A percentile compares a stretch with the other conserved stretches of the same genome.
phyloP scores from a whole-genome alignment of 2,888 invertebrate species.

The Furcula furcula region DNA sequence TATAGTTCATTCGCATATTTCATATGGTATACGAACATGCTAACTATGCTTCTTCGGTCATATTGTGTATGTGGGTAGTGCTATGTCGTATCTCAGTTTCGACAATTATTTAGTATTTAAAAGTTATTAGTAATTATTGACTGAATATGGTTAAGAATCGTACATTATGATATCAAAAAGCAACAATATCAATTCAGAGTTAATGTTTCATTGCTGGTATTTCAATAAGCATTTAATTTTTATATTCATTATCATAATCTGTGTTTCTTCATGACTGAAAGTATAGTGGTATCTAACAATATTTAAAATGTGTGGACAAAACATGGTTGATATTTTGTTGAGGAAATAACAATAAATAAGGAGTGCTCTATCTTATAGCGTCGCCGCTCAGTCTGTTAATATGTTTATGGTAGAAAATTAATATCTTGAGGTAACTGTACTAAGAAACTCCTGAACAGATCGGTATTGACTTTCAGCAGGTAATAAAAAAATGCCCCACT shows the following conservation, averaged over 20 bases:
- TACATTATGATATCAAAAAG: slow-evolving; percentile 37
- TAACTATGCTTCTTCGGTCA: slow-evolving; percentile 20
- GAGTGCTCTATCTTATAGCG: too few species aligned
- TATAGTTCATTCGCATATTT: slow-evolving; percentile 19
- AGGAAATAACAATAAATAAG: too few species aligned
- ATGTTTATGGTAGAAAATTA: too few species aligned
- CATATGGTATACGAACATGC: slow-evolving; percentile 28
- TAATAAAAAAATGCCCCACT: too few species aligned
- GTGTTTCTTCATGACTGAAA: too few species aligned
- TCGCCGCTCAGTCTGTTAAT: too few species aligned
- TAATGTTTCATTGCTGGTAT: slow-evolving; percentile 53
- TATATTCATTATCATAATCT: slow-evolving; percentile 32
- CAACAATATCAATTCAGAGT: slow-evolving; percentile 26
- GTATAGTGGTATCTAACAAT: too few species aligned
- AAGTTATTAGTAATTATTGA: slow-evolving; percentile 64
- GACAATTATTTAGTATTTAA: slow-evolving; percentile 54
- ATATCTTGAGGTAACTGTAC: too few species aligned
- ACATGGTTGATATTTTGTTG: too few species aligned
- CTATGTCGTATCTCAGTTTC: slow-evolving; percentile 5
- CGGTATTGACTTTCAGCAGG: too few species aligned
- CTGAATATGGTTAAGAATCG: slow-evolving; percentile 73
- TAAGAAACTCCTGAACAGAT: too few species aligned
- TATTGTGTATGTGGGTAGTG: slow-evolving; percentile 27
- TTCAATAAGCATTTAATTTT: slow-evolving; percentile 78
- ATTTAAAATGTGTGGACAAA: too few species aligned